Evolutionary conservation across 2,797 vertebrate genomes (phyloP).

Genomic region (Manis javanica): DNA sequence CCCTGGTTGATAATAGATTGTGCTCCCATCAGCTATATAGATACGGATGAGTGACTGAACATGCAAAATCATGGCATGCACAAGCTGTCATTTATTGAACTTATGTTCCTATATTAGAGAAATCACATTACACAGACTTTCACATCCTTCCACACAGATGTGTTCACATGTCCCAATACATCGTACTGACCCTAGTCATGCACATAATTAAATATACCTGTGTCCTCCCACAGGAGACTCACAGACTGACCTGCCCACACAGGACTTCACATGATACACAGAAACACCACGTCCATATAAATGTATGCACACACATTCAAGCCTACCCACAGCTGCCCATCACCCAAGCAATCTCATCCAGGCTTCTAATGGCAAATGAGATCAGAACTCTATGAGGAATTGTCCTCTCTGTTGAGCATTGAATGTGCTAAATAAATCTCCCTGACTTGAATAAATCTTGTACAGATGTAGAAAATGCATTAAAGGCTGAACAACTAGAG

Average conservation of each 20-base stretch:
- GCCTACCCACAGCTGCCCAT: neutral
- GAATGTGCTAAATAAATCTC: constrained; percentile 68
- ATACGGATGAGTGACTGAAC: neutral
- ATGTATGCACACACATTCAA: rapidly evolving
- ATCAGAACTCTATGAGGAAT: constrained; percentile 60
- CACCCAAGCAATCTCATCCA: neutral
- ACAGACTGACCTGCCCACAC: neutral
- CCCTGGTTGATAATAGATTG: neutral
- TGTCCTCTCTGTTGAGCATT: constrained; percentile 61
- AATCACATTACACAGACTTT: rapidly evolving
- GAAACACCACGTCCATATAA: neutral
- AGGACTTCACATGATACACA: neutral
- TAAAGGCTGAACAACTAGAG: constrained; percentile 36
- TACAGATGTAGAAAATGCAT: constrained; percentile 54
- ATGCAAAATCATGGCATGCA: rapidly evolving
- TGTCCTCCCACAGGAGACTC: rapidly evolving
- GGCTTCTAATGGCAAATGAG: constrained; percentile 31
- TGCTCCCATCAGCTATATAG: neutral
- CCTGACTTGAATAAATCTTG: constrained; percentile 63
- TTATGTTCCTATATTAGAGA: rapidly evolving
- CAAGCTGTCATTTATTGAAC: neutral
- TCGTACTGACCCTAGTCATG: neutral
- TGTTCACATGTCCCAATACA: rapidly evolving
- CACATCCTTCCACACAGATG: neutral
- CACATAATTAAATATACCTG: neutral